Percentiles rank a stretch among this genome's conserved stretches.
phyloP scores from a whole-genome alignment of 2,888 invertebrate genomes.

The Eumacrocentrus americanus region DNA sequence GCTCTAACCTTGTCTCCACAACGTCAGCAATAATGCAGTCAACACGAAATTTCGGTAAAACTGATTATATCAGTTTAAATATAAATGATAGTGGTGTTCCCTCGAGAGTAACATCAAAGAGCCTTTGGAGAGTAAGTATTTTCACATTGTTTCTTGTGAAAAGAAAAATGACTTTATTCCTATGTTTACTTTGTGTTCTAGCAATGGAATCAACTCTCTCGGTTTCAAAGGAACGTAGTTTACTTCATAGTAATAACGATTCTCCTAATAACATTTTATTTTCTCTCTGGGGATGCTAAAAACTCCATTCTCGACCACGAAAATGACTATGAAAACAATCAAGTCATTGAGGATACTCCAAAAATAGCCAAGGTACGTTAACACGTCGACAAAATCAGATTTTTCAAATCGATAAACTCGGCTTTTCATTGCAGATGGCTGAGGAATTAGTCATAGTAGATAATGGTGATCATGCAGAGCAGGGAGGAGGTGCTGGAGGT shows the following conservation, averaged over 20 bases:
- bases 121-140: constrained; percentile 61
- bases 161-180: neutral
- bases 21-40: constrained; percentile 56
- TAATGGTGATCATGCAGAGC: constrained; percentile 10
- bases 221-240: constrained; percentile 80
- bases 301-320: constrained; percentile 52
- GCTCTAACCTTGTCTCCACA: too few species aligned
- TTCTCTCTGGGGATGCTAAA: constrained; percentile 64
- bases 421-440: constrained; percentile 41
- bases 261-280: constrained; percentile 67
- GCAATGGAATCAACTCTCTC: constrained; percentile 87
- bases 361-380: constrained; percentile 45
- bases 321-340: constrained; percentile 47
- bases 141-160: neutral
- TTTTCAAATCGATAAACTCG: neutral
- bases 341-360: constrained; percentile 43
- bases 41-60: constrained; percentile 45
- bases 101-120: constrained; percentile 48
- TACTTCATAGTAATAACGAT: constrained; percentile 69
- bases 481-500: constrained; percentile 37
- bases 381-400: neutral
- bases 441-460: constrained; percentile 56
- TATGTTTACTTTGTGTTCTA: constrained; percentile 61
- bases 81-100: constrained; percentile 50
- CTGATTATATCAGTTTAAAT: constrained; percentile 57